phyloP scores from a whole-genome alignment of 2,888 invertebrate genomes.

The Crioceris asparagi region DNA sequence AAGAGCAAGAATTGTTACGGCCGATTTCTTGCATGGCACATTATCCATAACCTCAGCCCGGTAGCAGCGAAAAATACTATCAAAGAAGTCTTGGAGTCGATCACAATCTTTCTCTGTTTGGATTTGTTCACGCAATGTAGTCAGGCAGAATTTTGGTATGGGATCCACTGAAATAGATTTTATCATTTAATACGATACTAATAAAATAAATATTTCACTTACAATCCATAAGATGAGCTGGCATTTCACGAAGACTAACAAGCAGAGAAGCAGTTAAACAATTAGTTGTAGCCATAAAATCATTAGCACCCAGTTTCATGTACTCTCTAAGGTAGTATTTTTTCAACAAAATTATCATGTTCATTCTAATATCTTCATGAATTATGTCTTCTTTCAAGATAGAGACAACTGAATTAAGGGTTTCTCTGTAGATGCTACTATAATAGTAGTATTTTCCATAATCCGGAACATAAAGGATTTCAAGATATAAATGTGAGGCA shows the following conservation, averaged over 20 bases:
- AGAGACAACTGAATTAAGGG: constrained; percentile 11
- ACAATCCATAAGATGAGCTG: neutral
- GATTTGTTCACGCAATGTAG: constrained; percentile 9
- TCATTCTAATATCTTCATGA: constrained; percentile 10
- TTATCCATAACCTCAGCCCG: constrained; percentile 5
- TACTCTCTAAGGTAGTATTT: constrained; percentile 10
- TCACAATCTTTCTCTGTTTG: constrained; percentile 10
- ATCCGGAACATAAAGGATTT: constrained; percentile 18
- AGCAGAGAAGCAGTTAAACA: too few relatives aligned
- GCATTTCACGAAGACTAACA: too few relatives aligned
- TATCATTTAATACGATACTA: neutral
- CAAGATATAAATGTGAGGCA: constrained; percentile 19
- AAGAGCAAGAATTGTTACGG: constrained; percentile 9
- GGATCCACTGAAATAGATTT: constrained; percentile 10
- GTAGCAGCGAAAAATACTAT: constrained; percentile 13
- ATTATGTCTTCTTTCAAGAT: constrained; percentile 8
- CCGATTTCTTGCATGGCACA: constrained; percentile 8
- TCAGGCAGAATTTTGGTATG: constrained; percentile 10
- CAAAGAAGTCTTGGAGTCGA: constrained; percentile 8
- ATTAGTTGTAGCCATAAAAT: too few relatives aligned
- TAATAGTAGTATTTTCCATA: constrained; percentile 21
- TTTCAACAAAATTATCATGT: constrained; percentile 15
- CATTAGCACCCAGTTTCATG: too few relatives aligned
- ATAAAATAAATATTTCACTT: neutral
- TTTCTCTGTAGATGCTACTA: constrained; percentile 15